Base-by-base conservation (phyloP, 2,797 vertebrate genomes). In the Astyanax mexicanus region DNA sequence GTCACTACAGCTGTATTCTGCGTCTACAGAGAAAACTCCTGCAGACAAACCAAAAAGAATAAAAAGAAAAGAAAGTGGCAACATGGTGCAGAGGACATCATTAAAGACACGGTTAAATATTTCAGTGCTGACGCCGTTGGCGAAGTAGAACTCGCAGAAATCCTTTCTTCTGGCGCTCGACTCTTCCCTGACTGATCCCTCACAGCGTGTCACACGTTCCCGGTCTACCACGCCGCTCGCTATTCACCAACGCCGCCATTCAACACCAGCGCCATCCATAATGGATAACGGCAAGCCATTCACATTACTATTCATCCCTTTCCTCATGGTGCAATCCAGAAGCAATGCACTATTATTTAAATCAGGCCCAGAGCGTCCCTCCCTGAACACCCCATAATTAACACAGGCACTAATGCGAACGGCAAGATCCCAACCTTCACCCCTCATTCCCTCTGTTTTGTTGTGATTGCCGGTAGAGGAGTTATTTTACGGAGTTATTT, bases 41-140 rank as follows among this genome's bases (percentile, higher is more conserved):
- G 5, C 32, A 32, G 29, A 32, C 29, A 32, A 32, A 32, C 2
- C 29, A 2, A 32, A 2, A 32, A 32, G 29, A 2, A 67, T 72
- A 52, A 65, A 72, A 62, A 73, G 72, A 75, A 74, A 47, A 69
- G 77, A 66, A 61, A 65, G 61, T 40, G 85, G 83, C 86, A 86
- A 86, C 76, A 83, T 55, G 37, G 75, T 78, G 72, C 85, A 88
- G 80, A 85, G 82, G 80, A 87, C 85, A 83, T 83, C 70, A 83
- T 91, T 87, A 85, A 76, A 77, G 82, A 32, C 68, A 75, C 75
- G 83, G 86, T 88, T 90, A 76, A 89, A 91, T 89, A 90, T 90
- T 91, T 89, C 66, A 90, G 74, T 44, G 70, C 67, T 19, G n/a
- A 51, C 35, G 71, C 79, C 80, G 72, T 71, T 77, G 38, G 72